Conservation (phyloP, 2,113 vertebrate species). For the Siniperca chuatsi region DNA sequence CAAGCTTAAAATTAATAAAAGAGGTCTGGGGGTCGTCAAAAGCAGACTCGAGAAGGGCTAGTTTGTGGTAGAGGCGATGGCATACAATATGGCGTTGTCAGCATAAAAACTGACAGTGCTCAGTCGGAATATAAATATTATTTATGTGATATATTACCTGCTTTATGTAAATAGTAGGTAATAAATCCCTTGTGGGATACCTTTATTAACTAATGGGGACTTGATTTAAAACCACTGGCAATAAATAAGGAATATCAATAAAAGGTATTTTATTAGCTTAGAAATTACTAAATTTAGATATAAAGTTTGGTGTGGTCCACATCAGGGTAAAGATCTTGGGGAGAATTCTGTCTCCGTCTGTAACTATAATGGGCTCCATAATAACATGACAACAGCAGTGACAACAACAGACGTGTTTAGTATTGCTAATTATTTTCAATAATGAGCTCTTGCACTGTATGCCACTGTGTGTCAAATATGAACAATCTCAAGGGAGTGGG, state of each 20-base stretch:
- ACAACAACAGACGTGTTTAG: slow-evolving; percentile 15
- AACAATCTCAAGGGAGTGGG: slow-evolving; percentile 14
- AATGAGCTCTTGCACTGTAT: slow-evolving; percentile 24
- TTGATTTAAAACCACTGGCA: neutral
- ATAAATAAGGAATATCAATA: neutral
- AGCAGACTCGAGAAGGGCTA: neutral
- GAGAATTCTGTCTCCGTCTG: neutral
- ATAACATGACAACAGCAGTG: neutral
- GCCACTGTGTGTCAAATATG: slow-evolving; percentile 13
- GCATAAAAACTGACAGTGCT: neutral
- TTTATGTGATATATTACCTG: neutral
- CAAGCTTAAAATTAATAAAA: neutral
- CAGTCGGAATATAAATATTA: neutral
- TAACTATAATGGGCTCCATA: neutral
- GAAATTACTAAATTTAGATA: too few species aligned
- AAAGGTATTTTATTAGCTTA: neutral
- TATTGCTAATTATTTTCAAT: slow-evolving; percentile 38
- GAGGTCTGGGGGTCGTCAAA: neutral
- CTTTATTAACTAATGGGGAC: neutral
- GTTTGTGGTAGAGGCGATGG: neutral
- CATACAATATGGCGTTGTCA: neutral
- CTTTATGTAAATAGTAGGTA: neutral
- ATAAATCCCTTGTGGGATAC: neutral
- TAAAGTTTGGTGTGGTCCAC: neutral
- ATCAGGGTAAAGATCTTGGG: neutral